These are phyloP conservation scores for Caenorhabditis briggsae DNA, from an alignment of 1,140 invertebrate species.

Conservation along the genomic window DNA sequence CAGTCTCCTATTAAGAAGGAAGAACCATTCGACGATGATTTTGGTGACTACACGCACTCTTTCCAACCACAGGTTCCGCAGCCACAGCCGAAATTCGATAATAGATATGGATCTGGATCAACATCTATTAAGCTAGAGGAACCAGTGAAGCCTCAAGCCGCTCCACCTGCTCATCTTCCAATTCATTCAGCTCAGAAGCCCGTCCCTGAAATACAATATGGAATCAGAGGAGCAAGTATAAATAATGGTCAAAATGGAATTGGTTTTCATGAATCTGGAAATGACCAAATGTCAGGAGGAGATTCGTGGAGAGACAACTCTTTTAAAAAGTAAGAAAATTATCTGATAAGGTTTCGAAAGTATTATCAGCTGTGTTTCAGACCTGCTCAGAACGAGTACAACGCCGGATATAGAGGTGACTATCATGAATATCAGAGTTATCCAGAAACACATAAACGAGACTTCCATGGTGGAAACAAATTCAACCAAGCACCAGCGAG, in stretches of 20 bases:
- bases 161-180: not conserved
- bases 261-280: not conserved
- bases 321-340: not conserved
- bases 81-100: not conserved
- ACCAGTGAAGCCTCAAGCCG: not conserved
- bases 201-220: not conserved
- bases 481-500: not conserved
- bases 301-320: constrained; percentile 26
- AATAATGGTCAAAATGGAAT: not conserved
- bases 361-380: not conserved
- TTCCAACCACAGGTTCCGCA: constrained; percentile 3
- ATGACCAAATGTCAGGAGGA: not conserved
- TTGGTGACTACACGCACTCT: not conserved
- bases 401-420: not conserved
- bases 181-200: not conserved
- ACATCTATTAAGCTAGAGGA: not conserved
- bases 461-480: not conserved
- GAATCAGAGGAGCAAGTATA: not conserved
- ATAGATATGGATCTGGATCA: not conserved
- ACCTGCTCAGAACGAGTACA: not conserved
- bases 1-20: not conserved
- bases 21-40: not conserved
- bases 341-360: not conserved
- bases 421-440: not conserved
- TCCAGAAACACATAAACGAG: not conserved